phyloP scores from a whole-genome alignment of 2,888 invertebrate species.

The Platycheirus rosarum region DNA sequence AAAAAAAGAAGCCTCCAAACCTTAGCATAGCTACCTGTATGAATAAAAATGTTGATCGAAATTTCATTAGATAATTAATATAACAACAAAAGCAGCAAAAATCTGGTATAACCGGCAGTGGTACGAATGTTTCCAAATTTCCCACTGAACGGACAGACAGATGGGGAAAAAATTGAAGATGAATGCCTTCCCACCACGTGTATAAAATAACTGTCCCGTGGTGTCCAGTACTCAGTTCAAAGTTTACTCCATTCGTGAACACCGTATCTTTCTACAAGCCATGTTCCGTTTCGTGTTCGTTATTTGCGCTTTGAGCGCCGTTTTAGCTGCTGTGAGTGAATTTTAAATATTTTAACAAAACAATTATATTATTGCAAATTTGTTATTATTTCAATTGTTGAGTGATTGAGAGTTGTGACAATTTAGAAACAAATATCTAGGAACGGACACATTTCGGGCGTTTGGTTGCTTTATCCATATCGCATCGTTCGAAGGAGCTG shows the following conservation, averaged over 20 bases:
- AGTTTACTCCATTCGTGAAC: conserved; percentile 80
- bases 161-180: conserved; percentile 40
- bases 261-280: conserved; percentile 59
- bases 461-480: conserved; percentile 86
- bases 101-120: conserved; percentile 71
- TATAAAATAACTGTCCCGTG: conserved; percentile 65
- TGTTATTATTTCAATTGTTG: conserved; percentile 36
- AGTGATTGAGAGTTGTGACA: conserved; percentile 28
- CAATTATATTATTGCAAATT: conserved; percentile 25
- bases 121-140: conserved; percentile 68
- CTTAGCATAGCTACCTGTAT: conserved; percentile 8
- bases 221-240: conserved; percentile 78
- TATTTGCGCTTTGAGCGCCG: conserved; percentile 78
- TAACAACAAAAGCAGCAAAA: conserved; percentile 53
- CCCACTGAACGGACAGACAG: conserved; percentile 17
- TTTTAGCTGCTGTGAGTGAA: conserved; percentile 80
- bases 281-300: conserved; percentile 80
- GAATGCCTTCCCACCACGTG: conserved; percentile 49
- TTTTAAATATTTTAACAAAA: conserved; percentile 17
- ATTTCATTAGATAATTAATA: conserved; percentile 72
- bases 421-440: conserved; percentile 76
- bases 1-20: conserved; percentile 24
- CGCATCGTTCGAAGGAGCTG: conserved; percentile 87
- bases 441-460: conserved; percentile 87
- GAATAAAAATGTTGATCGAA: conserved; percentile 53